Evolutionary conservation across 2,888 invertebrate genomes (phyloP), one percentile per base, ranked within the genome.

Genomic region (Drepanosiphum platanoidis): DNA sequence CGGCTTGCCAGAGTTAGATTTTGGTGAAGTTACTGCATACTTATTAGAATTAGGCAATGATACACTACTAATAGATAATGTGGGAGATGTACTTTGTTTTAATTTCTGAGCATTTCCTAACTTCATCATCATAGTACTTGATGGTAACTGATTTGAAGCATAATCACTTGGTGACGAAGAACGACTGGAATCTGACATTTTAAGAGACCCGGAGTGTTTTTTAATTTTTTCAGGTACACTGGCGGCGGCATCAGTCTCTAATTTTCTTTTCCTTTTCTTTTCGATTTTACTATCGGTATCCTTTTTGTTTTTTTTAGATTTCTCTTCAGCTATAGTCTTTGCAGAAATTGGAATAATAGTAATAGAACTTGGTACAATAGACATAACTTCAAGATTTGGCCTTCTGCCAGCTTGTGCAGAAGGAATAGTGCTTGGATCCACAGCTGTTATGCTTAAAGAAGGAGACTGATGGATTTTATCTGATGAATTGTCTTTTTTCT

Each of bases 311-410:
- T 86, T 86, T 27, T 80, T 86, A 34, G 81, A 84, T 58, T 88
- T 86, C 36, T 88, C 88, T 72, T 88, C 87, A 58, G 87, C 86
- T 79, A 86, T 84, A 90, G 87, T 86, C 68, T 87, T 88, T 36
- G 87, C 86, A 36, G 90, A 88, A 66, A 96, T 95, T 4, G 96
- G 95, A 0, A 96, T 96, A 86, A 96, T 96, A 0, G 96, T 96
- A 86, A 96, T 95, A 1, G 96, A 95, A 88, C 94, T 94, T 15
- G 95, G 94, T 42, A 95, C 89, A 8, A 95, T 92, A 0, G 96
- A 96, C 88, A 96, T 95, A 77, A 96, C 95, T 90, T 97, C 96
- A 87, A 96, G 95, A 3, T 94, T 95, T 0, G 94, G 93, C 42
- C 95, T 91, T 86, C 94, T 91, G 88, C 94, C 94, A 71, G 94